Evolutionary conservation across 2,113 vertebrate species (phyloP).

Genomic region (Chaetura pelagica): DNA sequence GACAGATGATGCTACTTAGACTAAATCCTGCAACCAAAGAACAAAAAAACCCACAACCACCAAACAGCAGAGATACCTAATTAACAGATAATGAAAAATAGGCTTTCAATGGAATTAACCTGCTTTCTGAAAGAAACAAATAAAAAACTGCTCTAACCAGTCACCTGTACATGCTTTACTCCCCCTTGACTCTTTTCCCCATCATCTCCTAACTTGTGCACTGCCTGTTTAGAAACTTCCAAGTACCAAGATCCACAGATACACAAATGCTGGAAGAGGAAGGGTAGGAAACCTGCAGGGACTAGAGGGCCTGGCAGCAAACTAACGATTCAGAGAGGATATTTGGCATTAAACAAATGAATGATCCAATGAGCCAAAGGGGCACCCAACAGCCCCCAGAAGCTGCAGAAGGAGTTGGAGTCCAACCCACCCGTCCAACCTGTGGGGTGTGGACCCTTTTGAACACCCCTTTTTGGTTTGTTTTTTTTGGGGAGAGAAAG

Average conservation of each 20-base stretch:
- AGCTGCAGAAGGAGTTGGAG: background rate
- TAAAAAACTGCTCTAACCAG: background rate
- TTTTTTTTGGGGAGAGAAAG: background rate
- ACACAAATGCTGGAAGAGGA: background rate
- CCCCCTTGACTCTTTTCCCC: background rate
- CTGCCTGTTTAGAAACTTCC: background rate
- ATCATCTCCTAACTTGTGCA: background rate
- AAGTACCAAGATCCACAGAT: background rate
- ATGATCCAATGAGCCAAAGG: background rate
- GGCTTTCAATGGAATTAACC: background rate
- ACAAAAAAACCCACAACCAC: background rate
- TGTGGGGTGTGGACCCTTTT: background rate
- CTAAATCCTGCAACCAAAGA: background rate
- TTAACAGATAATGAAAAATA: background rate
- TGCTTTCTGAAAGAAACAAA: background rate
- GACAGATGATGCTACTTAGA: background rate
- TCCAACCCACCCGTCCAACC: background rate
- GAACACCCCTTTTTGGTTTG: no score
- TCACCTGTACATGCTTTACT: background rate
- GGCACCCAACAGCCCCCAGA: background rate
- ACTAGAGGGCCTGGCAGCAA: background rate
- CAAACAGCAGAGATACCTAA: background rate
- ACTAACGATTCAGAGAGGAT: background rate
- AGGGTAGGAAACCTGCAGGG: background rate
- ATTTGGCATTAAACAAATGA: background rate